A percentile compares a stretch with the other conserved stretches of the same genome.
Evolutionary conservation across 1,140 invertebrate species (phyloP).

Genomic region (Scaptomyza pallida): DNA sequence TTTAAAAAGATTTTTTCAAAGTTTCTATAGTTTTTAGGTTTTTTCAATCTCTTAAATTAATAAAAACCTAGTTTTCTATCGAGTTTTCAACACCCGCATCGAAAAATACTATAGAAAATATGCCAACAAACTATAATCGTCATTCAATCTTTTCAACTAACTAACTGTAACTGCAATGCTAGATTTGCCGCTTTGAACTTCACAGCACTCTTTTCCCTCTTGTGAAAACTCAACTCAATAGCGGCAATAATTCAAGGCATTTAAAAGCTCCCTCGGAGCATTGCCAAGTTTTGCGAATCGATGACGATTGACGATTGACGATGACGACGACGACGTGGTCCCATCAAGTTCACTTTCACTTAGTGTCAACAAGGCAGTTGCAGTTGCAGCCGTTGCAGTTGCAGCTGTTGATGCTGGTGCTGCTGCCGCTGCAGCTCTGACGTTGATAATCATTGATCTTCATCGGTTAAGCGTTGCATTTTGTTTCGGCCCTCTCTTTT

Average conservation of each 20-base stretch:
- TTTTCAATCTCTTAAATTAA: too few relatives aligned
- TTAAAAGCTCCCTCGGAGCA: constrained; percentile 18
- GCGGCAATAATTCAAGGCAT: not conserved
- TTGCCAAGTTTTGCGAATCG: constrained; percentile 15
- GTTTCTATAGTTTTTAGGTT: too few relatives aligned
- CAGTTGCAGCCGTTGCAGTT: constrained; percentile 7
- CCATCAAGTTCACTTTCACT: constrained; percentile 83
- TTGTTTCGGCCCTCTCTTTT: constrained; percentile 4
- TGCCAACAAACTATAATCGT: too few relatives aligned
- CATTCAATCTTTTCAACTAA: too few relatives aligned
- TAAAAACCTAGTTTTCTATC: too few relatives aligned
- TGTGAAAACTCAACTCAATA: not conserved
- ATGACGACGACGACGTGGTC: constrained; percentile 49
- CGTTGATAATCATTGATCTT: constrained; percentile 83
- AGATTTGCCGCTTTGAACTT: too few relatives aligned
- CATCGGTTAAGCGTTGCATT: constrained; percentile 54
- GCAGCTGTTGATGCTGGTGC: too few relatives aligned
- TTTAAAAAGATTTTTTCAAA: too few relatives aligned
- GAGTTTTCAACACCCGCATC: too few relatives aligned
- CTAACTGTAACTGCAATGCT: too few relatives aligned
- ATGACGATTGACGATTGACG: constrained; percentile 7
- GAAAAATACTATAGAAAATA: too few relatives aligned
- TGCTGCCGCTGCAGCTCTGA: too few relatives aligned
- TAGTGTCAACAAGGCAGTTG: constrained; percentile 67
- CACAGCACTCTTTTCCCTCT: not conserved